Evolutionary conservation across 2,888 invertebrate species (phyloP), one percentile per base, ranked within the genome.

Genomic region (Chironomus tentans): DNA sequence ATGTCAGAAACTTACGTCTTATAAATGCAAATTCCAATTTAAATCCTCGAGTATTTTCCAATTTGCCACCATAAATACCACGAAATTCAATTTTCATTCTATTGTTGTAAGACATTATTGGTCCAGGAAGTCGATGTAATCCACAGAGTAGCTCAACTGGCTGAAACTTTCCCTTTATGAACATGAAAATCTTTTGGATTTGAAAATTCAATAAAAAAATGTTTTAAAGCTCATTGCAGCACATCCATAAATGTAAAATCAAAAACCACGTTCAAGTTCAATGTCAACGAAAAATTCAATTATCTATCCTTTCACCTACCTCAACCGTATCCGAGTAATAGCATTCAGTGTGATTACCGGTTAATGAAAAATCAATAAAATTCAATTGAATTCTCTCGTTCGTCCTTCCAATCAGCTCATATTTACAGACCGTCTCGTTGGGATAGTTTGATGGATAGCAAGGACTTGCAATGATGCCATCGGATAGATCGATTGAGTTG

Each of bases 21-120:
- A 92, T 91, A 85, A 94, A 95, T 80, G 89, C 88, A 85, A 92
- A 95, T 73, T 89, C 88, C 79, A 93, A 92, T 83, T 90, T 91
- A 84, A 94, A 94, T 78, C 94, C 94, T 81, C 90, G 88, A 38
- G 90, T 88, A 81, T 89, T 88, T 80, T 90, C 87, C 38, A 38
- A 38, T 38, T 38, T 38, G 13, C 91, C 90, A 21, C 91, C 90
- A 80, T 88, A 86, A 50, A 88, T 86, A 77, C 92, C 92, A 78
- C 88, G 87, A 82, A 95, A 94, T 83, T 93, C 92, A 77, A 95
- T 85, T 83, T 91, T 90, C 81, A 96, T 86, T 80, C 91, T 87
- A 77, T 92, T 92, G 76, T 93, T 92, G 82, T 92, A 93, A 79
- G 95, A 95, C 95, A 96, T 95, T 79, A 95, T 87, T 78, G 92